A percentile compares a stretch with the other conserved stretches of the same genome.
phyloP scores from a whole-genome alignment of 2,888 invertebrate species.

The Brenthis hecate region DNA sequence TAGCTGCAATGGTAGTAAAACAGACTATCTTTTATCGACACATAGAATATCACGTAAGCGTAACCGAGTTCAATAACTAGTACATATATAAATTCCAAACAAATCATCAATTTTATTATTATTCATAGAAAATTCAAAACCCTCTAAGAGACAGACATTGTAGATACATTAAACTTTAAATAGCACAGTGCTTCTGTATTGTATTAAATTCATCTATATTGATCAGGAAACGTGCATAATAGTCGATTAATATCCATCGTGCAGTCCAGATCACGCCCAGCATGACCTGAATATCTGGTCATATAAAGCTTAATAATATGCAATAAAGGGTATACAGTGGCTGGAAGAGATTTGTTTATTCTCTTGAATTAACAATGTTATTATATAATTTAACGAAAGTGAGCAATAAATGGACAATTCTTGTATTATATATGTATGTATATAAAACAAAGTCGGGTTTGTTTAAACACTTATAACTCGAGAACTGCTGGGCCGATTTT shows the following conservation, averaged over 20 bases:
- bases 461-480: no score
- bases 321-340: slow-evolving; percentile 20
- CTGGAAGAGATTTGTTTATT: slow-evolving; percentile 21
- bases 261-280: slow-evolving; percentile 43
- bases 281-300: slow-evolving; percentile 43
- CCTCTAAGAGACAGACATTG: slow-evolving; percentile 4
- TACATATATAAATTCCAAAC: no score
- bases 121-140: not conserved
- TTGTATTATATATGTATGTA: no score
- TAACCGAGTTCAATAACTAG: no score
- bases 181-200: not conserved
- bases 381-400: no score
- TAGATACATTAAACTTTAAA: slow-evolving; percentile 1
- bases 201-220: slow-evolving; percentile 32
- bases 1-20: no score
- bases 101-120: no score
- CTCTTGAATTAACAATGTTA: no score
- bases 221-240: slow-evolving; percentile 33
- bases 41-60: no score
- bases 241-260: slow-evolving; percentile 42
- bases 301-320: slow-evolving; percentile 37
- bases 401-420: no score
- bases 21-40: no score
- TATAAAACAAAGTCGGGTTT: not conserved
- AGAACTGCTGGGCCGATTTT: no score